Percentiles rank a stretch among this genome's conserved stretches.
These are phyloP conservation scores for Eurytoma californica DNA, from an alignment of 2,888 invertebrate genomes.

Conservation along the genomic window DNA sequence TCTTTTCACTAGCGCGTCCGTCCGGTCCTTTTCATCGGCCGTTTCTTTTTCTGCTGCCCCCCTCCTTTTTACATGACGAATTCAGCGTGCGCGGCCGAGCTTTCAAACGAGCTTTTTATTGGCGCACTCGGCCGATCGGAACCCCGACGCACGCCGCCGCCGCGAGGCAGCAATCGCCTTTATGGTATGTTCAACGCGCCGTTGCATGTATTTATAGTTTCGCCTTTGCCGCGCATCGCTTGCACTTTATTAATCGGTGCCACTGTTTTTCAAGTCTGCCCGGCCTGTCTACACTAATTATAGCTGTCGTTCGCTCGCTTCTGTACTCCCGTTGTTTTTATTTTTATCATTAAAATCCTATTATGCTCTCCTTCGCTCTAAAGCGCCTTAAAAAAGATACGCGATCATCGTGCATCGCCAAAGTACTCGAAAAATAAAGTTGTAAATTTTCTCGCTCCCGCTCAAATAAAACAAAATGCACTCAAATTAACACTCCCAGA, in stretches of 20 bases:
- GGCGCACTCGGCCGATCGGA: too few species aligned
- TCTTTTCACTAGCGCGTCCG: constrained; percentile 17
- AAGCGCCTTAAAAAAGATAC: not conserved
- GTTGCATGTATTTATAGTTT: too few species aligned
- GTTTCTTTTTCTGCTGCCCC: not conserved
- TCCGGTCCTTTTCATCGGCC: constrained; percentile 30
- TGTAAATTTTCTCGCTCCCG: not conserved
- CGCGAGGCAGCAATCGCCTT: too few species aligned
- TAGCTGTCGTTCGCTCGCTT: too few species aligned
- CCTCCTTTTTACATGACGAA: not conserved
- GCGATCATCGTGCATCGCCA: not conserved
- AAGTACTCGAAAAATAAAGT: not conserved
- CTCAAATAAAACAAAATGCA: not conserved
- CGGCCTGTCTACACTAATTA: too few species aligned
- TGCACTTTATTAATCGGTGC: not conserved
- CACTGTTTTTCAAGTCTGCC: too few species aligned
- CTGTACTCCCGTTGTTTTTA: too few species aligned
- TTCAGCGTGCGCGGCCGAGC: too few species aligned
- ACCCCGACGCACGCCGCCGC: too few species aligned
- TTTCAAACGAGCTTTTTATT: constrained; percentile 23
- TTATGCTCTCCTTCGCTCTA: too few species aligned
- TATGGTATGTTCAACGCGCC: too few species aligned
- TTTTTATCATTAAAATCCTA: too few species aligned
- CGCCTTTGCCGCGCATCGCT: constrained; percentile 9
- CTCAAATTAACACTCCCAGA: not conserved